A percentile compares a stretch with the other conserved stretches of the same genome.
Evolutionary conservation across 2,797 vertebrate species (phyloP).

Genomic region (Muscicapa comitata): DNA sequence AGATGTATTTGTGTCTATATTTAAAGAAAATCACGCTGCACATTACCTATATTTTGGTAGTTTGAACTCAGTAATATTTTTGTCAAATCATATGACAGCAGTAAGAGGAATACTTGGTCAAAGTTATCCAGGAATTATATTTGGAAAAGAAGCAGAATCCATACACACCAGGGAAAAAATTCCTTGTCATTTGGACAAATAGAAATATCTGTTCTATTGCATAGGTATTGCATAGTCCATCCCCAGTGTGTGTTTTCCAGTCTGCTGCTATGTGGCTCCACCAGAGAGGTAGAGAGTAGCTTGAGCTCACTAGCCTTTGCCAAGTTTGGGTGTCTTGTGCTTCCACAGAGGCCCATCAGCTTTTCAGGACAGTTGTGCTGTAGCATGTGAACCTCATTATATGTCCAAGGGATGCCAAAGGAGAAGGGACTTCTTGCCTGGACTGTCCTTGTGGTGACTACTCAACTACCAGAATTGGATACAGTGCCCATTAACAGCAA

Average conservation of each 20-base stretch:
- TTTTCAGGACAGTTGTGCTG: background rate
- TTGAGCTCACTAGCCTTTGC: background rate
- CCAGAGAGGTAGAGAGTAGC: background rate
- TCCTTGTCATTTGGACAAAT: background rate
- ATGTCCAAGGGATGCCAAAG: background rate
- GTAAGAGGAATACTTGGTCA: background rate
- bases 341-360: background rate
- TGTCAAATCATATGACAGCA: background rate
- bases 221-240: background rate
- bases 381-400: background rate
- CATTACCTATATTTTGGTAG: background rate
- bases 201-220: background rate
- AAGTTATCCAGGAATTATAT: background rate
- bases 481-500: background rate
- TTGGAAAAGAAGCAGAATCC: background rate
- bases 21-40: background rate
- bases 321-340: fast-evolving
- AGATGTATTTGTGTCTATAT: background rate
- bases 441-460: background rate
- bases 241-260: background rate
- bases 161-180: background rate
- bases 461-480: background rate
- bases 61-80: background rate
- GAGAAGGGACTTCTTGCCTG: background rate
- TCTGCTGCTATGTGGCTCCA: background rate